Base-by-base conservation (phyloP, 2,797 vertebrate genomes). In the Aphelocoma californica region DNA sequence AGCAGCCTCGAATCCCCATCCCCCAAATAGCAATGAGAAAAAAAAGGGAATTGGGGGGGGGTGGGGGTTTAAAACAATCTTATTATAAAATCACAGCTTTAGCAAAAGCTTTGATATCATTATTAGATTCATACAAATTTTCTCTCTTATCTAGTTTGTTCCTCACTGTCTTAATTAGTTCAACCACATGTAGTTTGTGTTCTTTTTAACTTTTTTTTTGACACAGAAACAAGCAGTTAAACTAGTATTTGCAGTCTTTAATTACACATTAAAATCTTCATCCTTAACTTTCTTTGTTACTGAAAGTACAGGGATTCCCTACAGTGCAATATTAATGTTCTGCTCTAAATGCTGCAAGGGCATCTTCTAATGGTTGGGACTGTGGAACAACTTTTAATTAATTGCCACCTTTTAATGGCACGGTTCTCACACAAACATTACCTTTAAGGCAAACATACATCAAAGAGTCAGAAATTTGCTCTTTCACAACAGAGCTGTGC, bases 371-470 rank as follows among this genome's bases (percentile, higher is more conserved):
- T 72, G 28, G 92, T 32, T 84, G 80, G 82, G 80, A 62, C 89
- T 86, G 36, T 9, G 57, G 50, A 95, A 87, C 78, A 95, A 90
- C 74, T 92, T 92, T 62, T 92, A 97, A 96, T 94, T 97, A 97
- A 96, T 81, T 85, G 88, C 78, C 86, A 95, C 90, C 90, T 95
- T 95, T 92, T 93, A 25, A 75, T 75, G 87, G 93, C 83, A 81
- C 5, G 0, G 13, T 78, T 92, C 92, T 91, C 72, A 69, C 95
- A 95, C 95, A 97, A 95, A 91, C 93, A 95, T 90, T 96, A 95
- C 96, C 96, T 96, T 84, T 58, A 94, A 88, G 93, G 96, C 94
- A 95, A 91, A 81, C 86, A 91, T 57, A 86, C 66, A 93, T 97
- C 96, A 95, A 94, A 95, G 92, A 93, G 91, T 45, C 91, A 92